Evolutionary conservation across 2,888 invertebrate species (phyloP), one percentile per base, ranked within the genome.

Genomic region (Drosophila macrospina): DNA sequence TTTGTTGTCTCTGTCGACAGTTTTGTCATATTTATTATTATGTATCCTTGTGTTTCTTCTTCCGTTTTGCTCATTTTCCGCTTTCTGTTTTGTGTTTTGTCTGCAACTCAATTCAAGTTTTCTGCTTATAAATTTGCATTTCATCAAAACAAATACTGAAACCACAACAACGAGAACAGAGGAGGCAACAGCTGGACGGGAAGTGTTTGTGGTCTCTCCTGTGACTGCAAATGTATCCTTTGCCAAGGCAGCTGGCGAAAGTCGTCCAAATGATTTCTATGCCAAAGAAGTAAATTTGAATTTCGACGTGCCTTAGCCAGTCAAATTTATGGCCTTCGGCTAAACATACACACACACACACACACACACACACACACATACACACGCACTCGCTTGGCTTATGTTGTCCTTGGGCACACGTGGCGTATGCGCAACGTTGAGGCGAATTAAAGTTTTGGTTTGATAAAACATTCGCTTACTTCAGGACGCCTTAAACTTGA

Each of bases 41-140:
- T 64, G 54, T 54, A 60, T 56, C 51, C 28, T 15, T 28, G 28
- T 45, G 10, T 45, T 30, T 16, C 5, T 11, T 13, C 51, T 73
- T 59, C 15, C n/a, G 32, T 32, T 48, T 20, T 48, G 20, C 32
- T 60, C 16, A n/a, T n/a, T n/a, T n/a, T n/a, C n/a, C n/a, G n/a
- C n/a, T n/a, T n/a, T n/a, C n/a, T n/a, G n/a, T 37, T 28, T 30
- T 52, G 5, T 69, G 56, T 47, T 59, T 66, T 62, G 39, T 16
- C 20, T 41, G 48, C 32, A 78, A 61, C 66, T 67, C 57, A 69
- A 65, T 80, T 72, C 64, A 68, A 74, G 78, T 84, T 83, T 71
- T 65, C 5, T 67, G 57, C 54, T 69, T 47, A 59, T 61, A 84
- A 87, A 87, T 82, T 85, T 84, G 78, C 81, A 85, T 82, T 87